phyloP scores from a whole-genome alignment of 2,113 vertebrate genomes.

The Silurus glanis region DNA sequence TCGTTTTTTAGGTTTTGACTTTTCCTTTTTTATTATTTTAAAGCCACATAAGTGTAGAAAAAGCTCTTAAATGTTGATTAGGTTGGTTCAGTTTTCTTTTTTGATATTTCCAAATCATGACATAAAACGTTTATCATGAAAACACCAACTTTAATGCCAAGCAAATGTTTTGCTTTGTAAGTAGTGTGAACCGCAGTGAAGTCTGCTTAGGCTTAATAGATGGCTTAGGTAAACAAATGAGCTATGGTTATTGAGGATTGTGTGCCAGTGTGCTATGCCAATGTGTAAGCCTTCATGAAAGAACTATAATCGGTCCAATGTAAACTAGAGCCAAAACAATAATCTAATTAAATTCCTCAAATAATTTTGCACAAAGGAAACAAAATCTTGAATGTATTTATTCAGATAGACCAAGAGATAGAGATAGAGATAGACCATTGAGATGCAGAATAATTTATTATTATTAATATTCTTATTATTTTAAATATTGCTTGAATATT shows the following conservation, averaged over 20 bases:
- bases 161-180: neutral
- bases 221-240: neutral
- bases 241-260: neutral
- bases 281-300: slow-evolving; percentile 3
- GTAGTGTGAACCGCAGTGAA: neutral
- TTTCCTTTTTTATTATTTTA: neutral
- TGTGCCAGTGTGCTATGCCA: slow-evolving; percentile 7
- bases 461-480: neutral
- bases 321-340: slow-evolving; percentile 9
- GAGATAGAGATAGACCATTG: too few species aligned
- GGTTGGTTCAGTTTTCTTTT: neutral
- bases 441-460: too few species aligned
- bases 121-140: neutral
- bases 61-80: neutral
- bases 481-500: neutral
- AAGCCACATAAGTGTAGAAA: neutral
- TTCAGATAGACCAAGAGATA: slow-evolving; percentile 11
- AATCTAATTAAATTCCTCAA: slow-evolving; percentile 27
- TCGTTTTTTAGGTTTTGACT: neutral
- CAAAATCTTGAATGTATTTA: slow-evolving; percentile 9
- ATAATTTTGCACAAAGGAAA: slow-evolving; percentile 23
- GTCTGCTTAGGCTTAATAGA: neutral
- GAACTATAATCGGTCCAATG: neutral
- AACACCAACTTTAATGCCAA: neutral
- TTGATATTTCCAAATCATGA: neutral